These are phyloP conservation scores for Dasyornis broadbenti DNA, from an alignment of 2,113 vertebrate genomes.

Conservation along the genomic window DNA sequence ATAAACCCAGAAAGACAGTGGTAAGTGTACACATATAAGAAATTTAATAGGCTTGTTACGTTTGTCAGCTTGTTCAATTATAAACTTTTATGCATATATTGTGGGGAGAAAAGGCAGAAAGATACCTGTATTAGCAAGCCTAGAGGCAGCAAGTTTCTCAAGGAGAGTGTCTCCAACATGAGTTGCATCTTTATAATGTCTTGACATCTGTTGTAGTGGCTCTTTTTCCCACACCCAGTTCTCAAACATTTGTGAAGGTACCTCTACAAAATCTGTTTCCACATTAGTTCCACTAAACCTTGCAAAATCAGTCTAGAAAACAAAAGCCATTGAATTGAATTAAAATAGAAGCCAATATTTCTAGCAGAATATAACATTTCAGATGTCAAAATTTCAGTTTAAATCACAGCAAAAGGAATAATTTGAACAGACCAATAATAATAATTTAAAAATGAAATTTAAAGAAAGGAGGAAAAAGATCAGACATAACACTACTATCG, in stretches of 20 bases:
- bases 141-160: conserved; percentile 87
- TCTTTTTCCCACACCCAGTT: conserved; percentile 97
- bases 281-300: conserved; percentile 93
- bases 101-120: background rate
- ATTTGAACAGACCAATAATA: background rate
- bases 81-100: background rate
- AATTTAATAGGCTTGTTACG: background rate
- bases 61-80: background rate
- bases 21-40: background rate
- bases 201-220: conserved; percentile 85
- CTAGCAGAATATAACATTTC: background rate
- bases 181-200: conserved; percentile 85
- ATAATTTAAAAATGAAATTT: background rate
- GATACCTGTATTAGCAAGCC: conserved; percentile 91
- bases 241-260: conserved; percentile 95
- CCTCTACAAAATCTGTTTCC: conserved; percentile 95
- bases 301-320: conserved; percentile 82
- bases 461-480: background rate
- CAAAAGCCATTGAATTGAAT: background rate
- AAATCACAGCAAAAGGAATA: background rate
- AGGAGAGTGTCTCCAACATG: conserved; percentile 80
- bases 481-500: background rate
- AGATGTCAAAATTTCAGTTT: background rate
- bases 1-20: background rate
- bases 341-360: background rate